These are phyloP conservation scores for human DNA, from an alignment of 2,113 vertebrate species.

Conservation along the genomic window DNA sequence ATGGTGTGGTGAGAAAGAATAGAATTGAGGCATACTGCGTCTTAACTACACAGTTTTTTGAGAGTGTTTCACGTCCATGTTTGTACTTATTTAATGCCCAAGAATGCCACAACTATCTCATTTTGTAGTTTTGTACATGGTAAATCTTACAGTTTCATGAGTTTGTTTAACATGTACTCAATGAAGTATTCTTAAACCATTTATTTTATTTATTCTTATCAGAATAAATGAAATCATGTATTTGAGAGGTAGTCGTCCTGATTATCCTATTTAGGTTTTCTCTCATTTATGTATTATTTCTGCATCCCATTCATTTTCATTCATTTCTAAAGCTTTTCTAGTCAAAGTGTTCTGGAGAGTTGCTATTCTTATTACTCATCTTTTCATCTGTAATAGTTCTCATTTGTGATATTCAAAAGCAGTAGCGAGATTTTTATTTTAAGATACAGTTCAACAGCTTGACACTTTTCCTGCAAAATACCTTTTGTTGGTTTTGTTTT, in stretches of 20 bases:
- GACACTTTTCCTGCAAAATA: neutral
- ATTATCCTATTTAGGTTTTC: conserved; percentile 20
- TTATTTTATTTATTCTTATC: neutral
- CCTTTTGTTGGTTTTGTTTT: conserved; percentile 49
- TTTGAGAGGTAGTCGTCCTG: neutral
- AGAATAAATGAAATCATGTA: neutral
- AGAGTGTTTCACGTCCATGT: neutral
- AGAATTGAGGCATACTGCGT: neutral
- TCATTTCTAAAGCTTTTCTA: conserved; percentile 50
- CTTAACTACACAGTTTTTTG: neutral
- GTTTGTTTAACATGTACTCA: neutral
- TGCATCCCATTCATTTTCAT: conserved; percentile 47
- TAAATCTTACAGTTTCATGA: neutral
- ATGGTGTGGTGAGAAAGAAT: neutral
- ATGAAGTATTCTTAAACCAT: neutral
- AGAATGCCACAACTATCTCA: neutral
- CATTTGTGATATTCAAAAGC: conserved; percentile 14
- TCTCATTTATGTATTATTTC: conserved; percentile 26
- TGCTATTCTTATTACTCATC: conserved; percentile 15
- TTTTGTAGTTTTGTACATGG: neutral
- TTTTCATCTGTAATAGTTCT: conserved; percentile 47
- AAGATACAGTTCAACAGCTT: neutral
- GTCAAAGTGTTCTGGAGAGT: conserved; percentile 23
- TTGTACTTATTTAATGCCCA: conserved; percentile 3
- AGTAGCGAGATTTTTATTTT: neutral